These are phyloP conservation scores for Amblyteles armatorius DNA, from an alignment of 2,888 invertebrate species.

Conservation along the genomic window DNA sequence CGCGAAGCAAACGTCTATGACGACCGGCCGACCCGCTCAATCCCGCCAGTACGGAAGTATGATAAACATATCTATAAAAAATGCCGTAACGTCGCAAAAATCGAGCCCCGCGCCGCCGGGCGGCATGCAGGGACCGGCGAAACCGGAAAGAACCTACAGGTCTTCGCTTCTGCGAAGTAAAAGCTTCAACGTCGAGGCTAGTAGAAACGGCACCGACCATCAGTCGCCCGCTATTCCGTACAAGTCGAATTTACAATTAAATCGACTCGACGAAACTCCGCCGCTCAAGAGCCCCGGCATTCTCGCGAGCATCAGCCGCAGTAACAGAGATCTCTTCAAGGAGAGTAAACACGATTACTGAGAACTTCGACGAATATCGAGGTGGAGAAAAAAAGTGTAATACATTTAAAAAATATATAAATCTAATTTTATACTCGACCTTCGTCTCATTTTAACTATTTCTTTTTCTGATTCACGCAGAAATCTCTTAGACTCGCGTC, in stretches of 20 bases:
- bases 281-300: slow-evolving; percentile 94
- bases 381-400: not conserved
- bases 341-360: slow-evolving; percentile 82
- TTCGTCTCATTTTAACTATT: slow-evolving; percentile 10
- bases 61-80: slow-evolving; percentile 89
- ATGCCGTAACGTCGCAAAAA: slow-evolving; percentile 81
- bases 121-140: slow-evolving; percentile 84
- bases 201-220: slow-evolving; percentile 81
- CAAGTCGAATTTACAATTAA: slow-evolving; percentile 92
- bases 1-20: slow-evolving; percentile 47
- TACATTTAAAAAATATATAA: not conserved
- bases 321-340: slow-evolving; percentile 91
- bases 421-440: slow-evolving; percentile 6
- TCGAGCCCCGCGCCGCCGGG: slow-evolving; percentile 53
- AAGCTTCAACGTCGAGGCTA: slow-evolving; percentile 93
- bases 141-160: slow-evolving; percentile 92
- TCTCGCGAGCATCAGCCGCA: slow-evolving; percentile 93
- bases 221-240: slow-evolving; percentile 86
- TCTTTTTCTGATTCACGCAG: not conserved
- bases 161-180: slow-evolving; percentile 91
- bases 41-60: slow-evolving; percentile 79
- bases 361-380: not conserved
- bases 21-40: slow-evolving; percentile 42
- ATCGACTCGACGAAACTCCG: slow-evolving; percentile 89
- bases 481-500: slow-evolving; percentile 36